Percentiles rank a stretch among this genome's conserved stretches.
phyloP scores from a whole-genome alignment of 2,888 invertebrate species.

The Leptopterna dolabrata region DNA sequence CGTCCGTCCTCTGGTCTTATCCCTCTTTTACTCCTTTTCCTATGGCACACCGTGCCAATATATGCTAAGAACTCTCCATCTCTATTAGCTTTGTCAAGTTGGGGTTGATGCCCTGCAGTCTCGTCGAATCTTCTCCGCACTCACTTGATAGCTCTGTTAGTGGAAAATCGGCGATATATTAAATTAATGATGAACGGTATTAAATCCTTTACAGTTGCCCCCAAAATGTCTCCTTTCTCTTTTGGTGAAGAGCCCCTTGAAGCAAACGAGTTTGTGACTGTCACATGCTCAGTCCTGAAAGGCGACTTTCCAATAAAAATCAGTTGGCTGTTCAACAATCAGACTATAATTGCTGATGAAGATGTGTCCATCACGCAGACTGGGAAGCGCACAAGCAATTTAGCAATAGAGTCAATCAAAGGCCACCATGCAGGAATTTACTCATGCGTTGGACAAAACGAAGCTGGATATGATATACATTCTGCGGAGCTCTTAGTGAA shows the following conservation, averaged over 20 bases:
- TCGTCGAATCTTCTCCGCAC: too few relatives aligned
- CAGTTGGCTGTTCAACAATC: slow-evolving; percentile 74
- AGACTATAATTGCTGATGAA: slow-evolving; percentile 68
- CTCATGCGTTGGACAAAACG: slow-evolving; percentile 78
- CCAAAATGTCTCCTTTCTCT: slow-evolving; percentile 62
- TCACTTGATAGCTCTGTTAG: too few relatives aligned
- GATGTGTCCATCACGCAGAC: slow-evolving; percentile 72
- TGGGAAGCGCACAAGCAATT: slow-evolving; percentile 74
- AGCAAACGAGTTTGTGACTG: slow-evolving; percentile 66
- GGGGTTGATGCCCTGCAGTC: too few relatives aligned
- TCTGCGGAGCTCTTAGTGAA: slow-evolving; percentile 78
- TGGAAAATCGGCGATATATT: too few relatives aligned
- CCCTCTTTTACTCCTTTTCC: too few relatives aligned
- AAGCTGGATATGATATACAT: slow-evolving; percentile 76
- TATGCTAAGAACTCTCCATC: too few relatives aligned
- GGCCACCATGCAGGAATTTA: slow-evolving; percentile 81
- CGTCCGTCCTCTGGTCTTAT: too few relatives aligned
- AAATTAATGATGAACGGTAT: background rate
- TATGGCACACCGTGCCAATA: too few relatives aligned
- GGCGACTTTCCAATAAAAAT: slow-evolving; percentile 76
- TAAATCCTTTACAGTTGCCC: slow-evolving; percentile 60
- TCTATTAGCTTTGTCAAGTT: too few relatives aligned
- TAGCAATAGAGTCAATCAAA: slow-evolving; percentile 77
- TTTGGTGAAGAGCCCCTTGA: slow-evolving; percentile 63
- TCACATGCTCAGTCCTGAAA: slow-evolving; percentile 69